phyloP scores from a whole-genome alignment of 2,797 vertebrate species.

The Molossus alvarezi region DNA sequence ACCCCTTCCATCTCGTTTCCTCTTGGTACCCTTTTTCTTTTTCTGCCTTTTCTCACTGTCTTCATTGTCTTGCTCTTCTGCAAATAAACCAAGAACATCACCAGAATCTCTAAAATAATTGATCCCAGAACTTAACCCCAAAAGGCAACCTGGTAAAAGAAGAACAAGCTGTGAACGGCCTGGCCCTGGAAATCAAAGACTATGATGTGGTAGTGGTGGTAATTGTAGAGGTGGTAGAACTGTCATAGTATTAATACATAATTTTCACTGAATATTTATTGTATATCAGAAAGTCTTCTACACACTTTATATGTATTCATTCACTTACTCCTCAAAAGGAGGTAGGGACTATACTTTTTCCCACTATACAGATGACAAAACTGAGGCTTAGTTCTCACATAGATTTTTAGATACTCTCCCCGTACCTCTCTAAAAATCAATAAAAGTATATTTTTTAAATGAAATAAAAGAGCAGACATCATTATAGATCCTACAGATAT shows the following conservation, averaged over 20 bases:
- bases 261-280: not conserved
- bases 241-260: not conserved
- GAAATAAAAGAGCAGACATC: too few relatives aligned
- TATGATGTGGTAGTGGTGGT: not conserved
- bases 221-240: not conserved
- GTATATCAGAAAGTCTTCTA: not conserved
- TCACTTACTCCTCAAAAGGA: not conserved
- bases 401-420: too few relatives aligned
- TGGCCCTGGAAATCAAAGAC: not conserved
- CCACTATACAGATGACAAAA: not conserved
- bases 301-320: not conserved
- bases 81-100: conserved; percentile 59
- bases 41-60: conserved; percentile 86
- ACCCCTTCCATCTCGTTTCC: conserved; percentile 86
- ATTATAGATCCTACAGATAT: too few relatives aligned
- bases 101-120: not conserved
- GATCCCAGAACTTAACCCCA: not conserved
- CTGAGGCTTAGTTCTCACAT: not conserved
- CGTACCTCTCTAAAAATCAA: too few relatives aligned
- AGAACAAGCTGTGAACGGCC: not conserved
- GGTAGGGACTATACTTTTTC: not conserved
- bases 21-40: conserved; percentile 88
- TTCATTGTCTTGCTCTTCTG: conserved; percentile 89
- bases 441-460: too few relatives aligned
- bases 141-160: not conserved